Percentiles rank a stretch among this genome's conserved stretches.
These are phyloP conservation scores for Tribolium madens DNA, from an alignment of 1,140 invertebrate species.

Conservation along the genomic window DNA sequence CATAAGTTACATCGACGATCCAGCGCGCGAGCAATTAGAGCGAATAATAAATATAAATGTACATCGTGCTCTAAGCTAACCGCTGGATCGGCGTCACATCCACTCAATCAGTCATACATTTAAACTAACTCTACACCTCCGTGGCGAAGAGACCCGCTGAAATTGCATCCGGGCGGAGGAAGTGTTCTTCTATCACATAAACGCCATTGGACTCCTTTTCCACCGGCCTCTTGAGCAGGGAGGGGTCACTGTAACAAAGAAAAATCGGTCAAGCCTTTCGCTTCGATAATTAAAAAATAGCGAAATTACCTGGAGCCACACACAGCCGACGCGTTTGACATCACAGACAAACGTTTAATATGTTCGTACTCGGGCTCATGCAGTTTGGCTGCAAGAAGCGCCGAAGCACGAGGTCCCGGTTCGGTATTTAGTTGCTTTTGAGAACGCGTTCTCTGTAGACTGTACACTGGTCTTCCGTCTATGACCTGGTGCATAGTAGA, in stretches of 20 bases:
- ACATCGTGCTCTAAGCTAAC: slow-evolving; percentile 49
- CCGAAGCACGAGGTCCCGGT: slow-evolving; percentile 70
- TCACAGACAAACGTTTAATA: slow-evolving; percentile 64
- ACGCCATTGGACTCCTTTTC: slow-evolving; percentile 68
- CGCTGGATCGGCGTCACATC: slow-evolving; percentile 50
- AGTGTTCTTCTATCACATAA: slow-evolving; percentile 76
- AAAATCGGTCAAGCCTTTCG: slow-evolving; percentile 12
- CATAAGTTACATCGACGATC: slow-evolving; percentile 55
- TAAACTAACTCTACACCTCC: slow-evolving; percentile 69
- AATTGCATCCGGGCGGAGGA: slow-evolving; percentile 68
- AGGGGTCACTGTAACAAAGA: slow-evolving; percentile 65
- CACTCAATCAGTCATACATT: slow-evolving; percentile 57
- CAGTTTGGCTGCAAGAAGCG: slow-evolving; percentile 62
- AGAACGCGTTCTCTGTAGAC: slow-evolving; percentile 72
- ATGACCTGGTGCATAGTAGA: slow-evolving; percentile 63
- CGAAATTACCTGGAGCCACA: slow-evolving; percentile 60
- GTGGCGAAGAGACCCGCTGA: slow-evolving; percentile 71
- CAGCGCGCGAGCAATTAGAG: slow-evolving; percentile 43
- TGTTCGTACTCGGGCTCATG: slow-evolving; percentile 62
- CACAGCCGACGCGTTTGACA: slow-evolving; percentile 63
- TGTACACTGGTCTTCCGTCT: slow-evolving; percentile 66
- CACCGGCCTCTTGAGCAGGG: slow-evolving; percentile 67
- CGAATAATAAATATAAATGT: slow-evolving; percentile 60
- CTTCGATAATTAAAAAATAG: background rate
- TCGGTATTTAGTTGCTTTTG: slow-evolving; percentile 85